Base-by-base conservation (phyloP, 2,797 vertebrate genomes). In the Phaenicophaeus curvirostris region DNA sequence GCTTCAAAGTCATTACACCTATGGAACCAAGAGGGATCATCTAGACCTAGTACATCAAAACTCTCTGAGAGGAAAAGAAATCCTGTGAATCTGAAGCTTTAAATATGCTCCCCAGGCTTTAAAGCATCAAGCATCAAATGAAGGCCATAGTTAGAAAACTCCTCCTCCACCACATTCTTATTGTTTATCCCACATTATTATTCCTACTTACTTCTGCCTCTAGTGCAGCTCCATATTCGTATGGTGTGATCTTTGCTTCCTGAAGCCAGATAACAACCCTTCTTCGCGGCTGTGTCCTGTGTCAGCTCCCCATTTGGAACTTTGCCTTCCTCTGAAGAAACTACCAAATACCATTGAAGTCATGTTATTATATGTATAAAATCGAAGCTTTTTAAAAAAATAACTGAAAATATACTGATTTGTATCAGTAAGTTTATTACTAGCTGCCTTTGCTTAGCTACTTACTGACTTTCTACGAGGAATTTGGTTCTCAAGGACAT, bases 171-270 rank as follows among this genome's bases (percentile, higher is more conserved):
- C 24, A 15, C 14, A 2, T 2, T 19, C 30, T 28, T 18, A 2
- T 0, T 44, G 16, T 55, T 78, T 63, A 11, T 41, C 46, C 67
- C 23, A 71, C 12, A 21, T 63, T 7, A 63, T 30, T 51, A 11
- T 13, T 33, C 4, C 51, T 21, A 89, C 97, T 97, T 79, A 99
- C 99, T 98, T 98, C 98, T 99, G 85, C 98, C 98, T 94, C 96
- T 98, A 15, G 98, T 97, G 27, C 98, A 98, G 97, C 98, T 99
- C 99, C 99, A 99, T 85, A 99, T 98, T 57, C 98, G 98, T 54
- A 99, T 72, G 0, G 99, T 99, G 97, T 99, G 99, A 96, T 99
- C 99, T 98, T 98, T 99, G 97, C 99, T 99, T 58, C 99, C 99
- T 0, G 99, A 99, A 7, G 99, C 99, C 39, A 99, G 97, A 89